phyloP scores from a whole-genome alignment of 2,888 invertebrate genomes.

The Malacosoma neustria region DNA sequence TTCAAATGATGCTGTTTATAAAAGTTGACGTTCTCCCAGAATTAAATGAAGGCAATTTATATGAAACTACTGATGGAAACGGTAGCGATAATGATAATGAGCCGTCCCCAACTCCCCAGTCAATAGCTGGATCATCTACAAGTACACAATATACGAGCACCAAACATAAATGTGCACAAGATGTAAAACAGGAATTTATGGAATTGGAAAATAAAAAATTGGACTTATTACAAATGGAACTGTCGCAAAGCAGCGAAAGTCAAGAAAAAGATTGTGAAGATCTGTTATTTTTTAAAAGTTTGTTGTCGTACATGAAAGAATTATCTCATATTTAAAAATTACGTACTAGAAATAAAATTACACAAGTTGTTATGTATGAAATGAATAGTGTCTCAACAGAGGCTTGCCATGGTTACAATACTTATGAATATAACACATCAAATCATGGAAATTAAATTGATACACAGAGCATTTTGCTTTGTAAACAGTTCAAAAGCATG shows the following conservation, averaged over 20 bases:
- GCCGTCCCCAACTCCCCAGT: conserved; percentile 16
- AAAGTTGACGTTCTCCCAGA: conserved; percentile 6
- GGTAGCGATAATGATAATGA: conserved; percentile 13
- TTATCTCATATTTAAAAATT: conserved; percentile 22
- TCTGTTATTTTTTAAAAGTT: conserved; percentile 19
- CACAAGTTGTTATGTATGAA: conserved; percentile 19
- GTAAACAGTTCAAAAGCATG: no score
- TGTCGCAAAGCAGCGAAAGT: conserved; percentile 18
- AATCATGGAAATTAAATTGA: conserved; percentile 19
- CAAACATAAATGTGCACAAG: conserved; percentile 21
- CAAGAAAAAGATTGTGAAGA: conserved; percentile 18
- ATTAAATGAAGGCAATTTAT: conserved; percentile 11
- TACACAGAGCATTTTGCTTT: no score
- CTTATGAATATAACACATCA: conserved; percentile 18
- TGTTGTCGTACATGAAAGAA: conserved; percentile 20
- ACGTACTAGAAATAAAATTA: conserved; percentile 21
- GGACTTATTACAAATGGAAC: conserved; percentile 21
- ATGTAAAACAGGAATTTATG: conserved; percentile 20
- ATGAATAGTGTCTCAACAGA: conserved; percentile 18
- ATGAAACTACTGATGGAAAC: conserved; percentile 16
- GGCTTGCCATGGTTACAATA: conserved; percentile 19
- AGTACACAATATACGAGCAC: conserved; percentile 19
- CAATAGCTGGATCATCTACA: conserved; percentile 17
- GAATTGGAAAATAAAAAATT: conserved; percentile 22
- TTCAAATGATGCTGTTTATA: no score